Percentiles rank a stretch among this genome's conserved stretches.
These are phyloP conservation scores for Ciona savignyi DNA, from an alignment of 23 tunicate species.

Conservation along the genomic window DNA sequence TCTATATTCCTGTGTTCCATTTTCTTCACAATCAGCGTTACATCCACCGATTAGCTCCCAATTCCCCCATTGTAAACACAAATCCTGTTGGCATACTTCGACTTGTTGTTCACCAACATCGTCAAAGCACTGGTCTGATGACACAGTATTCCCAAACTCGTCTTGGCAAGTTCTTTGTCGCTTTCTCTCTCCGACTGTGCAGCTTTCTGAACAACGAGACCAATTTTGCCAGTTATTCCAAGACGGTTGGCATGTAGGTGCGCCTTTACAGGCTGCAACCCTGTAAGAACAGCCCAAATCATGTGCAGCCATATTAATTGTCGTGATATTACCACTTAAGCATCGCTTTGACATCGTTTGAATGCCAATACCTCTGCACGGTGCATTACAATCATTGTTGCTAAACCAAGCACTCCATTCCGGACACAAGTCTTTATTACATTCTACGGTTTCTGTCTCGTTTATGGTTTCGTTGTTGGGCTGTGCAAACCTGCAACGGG, in stretches of 20 bases:
- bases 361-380: slow-evolving; percentile 4
- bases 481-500: slow-evolving; percentile 4
- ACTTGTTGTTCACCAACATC: too few species aligned
- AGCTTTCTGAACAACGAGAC: slow-evolving; percentile 23
- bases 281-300: slow-evolving; percentile 8
- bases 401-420: slow-evolving; percentile 18
- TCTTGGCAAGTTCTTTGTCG: slow-evolving; percentile 7
- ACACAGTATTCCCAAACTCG: slow-evolving; percentile 10
- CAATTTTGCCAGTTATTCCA: slow-evolving; percentile 21
- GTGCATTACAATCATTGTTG: slow-evolving; percentile 16
- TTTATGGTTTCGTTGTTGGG: neutral
- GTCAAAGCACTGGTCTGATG: neutral
- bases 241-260: slow-evolving; percentile 24
- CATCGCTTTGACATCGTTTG: slow-evolving; percentile 1
- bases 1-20: too few species aligned
- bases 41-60: too few species aligned
- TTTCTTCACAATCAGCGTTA: too few species aligned
- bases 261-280: slow-evolving; percentile 2
- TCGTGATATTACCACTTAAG: neutral
- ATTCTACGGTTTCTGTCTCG: neutral
- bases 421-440: slow-evolving; percentile 22
- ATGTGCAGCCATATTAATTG: neutral
- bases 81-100: too few species aligned
- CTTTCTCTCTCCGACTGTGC: slow-evolving; percentile 6
- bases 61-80: too few species aligned